Evolutionary conservation across 2,113 vertebrate species (phyloP), one percentile per base, ranked within the genome.

Genomic region (Puffinus mauretanicus): DNA sequence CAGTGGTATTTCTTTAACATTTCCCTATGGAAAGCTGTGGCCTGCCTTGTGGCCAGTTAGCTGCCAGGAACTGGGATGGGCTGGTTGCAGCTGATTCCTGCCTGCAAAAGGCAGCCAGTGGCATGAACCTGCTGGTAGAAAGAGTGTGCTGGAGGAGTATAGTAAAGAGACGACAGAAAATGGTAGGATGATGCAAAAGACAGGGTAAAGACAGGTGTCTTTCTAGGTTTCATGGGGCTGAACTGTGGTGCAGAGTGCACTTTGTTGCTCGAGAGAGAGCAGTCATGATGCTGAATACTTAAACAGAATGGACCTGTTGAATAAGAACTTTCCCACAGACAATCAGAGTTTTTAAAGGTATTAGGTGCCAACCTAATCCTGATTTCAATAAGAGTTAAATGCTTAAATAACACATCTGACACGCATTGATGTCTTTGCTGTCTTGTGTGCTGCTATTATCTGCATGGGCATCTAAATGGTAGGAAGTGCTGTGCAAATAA

Each of bases 401-500:
- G 36, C 36, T 64, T 84, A 71, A 89, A 52, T 85, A 81, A 57
- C 38, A 75, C 30, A 47, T 46, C 47, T 66, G 65, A 67, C 73
- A 60, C 10, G 19, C 21, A 32, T 6, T 82, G 77, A 61, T 5
- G 4, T 79, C 30, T 92, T 79, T 94, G 17, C 49, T 75, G 84
- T 88, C 64, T 93, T 95, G 34, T 86, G 49, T 86, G 76, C 51
- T 82, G 40, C 71, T 95, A 10, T 94, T 94, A 85, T 81, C 89
- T 95, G 67, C 70, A 73, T 57, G 72, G 55, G 20, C 61, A 86
- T 86, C 78, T 94, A 90, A 88, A 71, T 67, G 25, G 47, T 85
- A 64, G 75, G 67, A 95, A 94, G 60, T 46, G 34, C 81, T 90
- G 64, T 65, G 71, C 42, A 94, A 94, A 91, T 97, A 96, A 97